phyloP scores from a whole-genome alignment of 2,888 invertebrate species.

The Nomada hirtipes region DNA sequence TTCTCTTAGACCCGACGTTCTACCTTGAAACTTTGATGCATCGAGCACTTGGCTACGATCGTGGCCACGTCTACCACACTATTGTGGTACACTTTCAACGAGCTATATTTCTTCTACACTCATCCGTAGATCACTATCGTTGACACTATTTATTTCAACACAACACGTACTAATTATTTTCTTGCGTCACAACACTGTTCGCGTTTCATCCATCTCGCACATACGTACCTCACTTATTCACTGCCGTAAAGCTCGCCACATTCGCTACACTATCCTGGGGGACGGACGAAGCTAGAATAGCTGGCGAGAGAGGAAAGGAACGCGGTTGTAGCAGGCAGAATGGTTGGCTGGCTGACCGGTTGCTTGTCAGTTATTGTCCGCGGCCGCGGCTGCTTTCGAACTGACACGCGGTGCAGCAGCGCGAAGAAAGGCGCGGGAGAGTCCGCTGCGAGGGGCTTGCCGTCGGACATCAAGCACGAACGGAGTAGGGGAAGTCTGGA shows the following conservation, averaged over 20 bases:
- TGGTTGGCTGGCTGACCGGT: conserved; percentile 56
- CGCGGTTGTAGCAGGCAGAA: conserved; percentile 45
- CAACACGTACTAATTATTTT: not conserved
- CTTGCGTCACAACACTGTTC: conserved; percentile 12
- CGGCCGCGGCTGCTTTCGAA: conserved; percentile 77
- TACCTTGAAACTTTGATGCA: conserved; percentile 31
- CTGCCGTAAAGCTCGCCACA: not conserved
- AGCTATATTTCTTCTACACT: not conserved
- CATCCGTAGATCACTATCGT: not conserved
- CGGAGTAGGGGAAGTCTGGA: conserved; percentile 59
- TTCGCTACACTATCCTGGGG: conserved; percentile 8
- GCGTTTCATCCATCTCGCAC: conserved; percentile 14
- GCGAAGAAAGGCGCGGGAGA: conserved; percentile 83
- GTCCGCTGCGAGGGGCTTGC: conserved; percentile 54
- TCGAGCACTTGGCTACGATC: conserved; percentile 25
- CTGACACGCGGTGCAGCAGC: conserved; percentile 79
- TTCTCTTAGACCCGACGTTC: not conserved
- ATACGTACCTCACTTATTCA: conserved; percentile 14
- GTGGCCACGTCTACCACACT: not conserved
- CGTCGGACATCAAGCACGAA: conserved; percentile 53
- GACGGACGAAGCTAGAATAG: not conserved
- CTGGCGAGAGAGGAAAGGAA: conserved; percentile 37
- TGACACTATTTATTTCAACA: not conserved
- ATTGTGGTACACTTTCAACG: not conserved
- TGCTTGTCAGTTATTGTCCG: conserved; percentile 71